Conservation (phyloP, 2,888 invertebrate genomes). For the Pristionchus fissidentatus region DNA sequence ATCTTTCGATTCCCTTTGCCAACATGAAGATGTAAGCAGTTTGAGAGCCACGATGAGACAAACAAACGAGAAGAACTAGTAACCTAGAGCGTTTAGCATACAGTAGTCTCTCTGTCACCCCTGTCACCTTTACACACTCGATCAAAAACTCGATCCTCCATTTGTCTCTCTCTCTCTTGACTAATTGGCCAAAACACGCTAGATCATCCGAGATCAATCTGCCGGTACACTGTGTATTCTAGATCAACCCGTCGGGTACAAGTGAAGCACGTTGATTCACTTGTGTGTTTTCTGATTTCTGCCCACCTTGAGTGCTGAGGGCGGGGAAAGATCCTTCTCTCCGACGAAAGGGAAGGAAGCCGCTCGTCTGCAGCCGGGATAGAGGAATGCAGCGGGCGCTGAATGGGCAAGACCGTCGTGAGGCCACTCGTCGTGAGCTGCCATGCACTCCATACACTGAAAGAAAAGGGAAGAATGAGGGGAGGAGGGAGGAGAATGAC, state of each 20-base stretch:
- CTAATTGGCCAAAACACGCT: too few relatives aligned
- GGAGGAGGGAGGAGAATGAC: not conserved
- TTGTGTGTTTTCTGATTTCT: not conserved
- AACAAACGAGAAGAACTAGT: constrained; percentile 22
- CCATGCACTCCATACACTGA: constrained; percentile 46
- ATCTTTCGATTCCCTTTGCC: not conserved
- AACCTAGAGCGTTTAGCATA: constrained; percentile 3
- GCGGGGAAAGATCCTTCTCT: constrained; percentile 47
- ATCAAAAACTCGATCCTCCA: not conserved
- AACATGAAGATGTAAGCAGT: not conserved
- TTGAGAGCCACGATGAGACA: constrained; percentile 15
- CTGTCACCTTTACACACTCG: not conserved
- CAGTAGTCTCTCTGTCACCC: too few relatives aligned
- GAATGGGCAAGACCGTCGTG: constrained; percentile 58
- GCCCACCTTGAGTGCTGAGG: constrained; percentile 48
- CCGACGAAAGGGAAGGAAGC: constrained; percentile 71
- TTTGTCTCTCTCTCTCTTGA: too few relatives aligned
- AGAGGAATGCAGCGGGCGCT: constrained; percentile 61
- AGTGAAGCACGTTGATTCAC: not conserved
- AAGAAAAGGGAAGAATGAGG: not conserved
- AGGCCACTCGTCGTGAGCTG: constrained; percentile 13
- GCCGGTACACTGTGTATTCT: too few relatives aligned
- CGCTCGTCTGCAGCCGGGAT: constrained; percentile 68
- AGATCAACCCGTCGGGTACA: not conserved
- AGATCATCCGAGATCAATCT: too few relatives aligned